Evolutionary conservation across 1,140 invertebrate species (phyloP).

Genomic region (Acromyrmex echinatior): DNA sequence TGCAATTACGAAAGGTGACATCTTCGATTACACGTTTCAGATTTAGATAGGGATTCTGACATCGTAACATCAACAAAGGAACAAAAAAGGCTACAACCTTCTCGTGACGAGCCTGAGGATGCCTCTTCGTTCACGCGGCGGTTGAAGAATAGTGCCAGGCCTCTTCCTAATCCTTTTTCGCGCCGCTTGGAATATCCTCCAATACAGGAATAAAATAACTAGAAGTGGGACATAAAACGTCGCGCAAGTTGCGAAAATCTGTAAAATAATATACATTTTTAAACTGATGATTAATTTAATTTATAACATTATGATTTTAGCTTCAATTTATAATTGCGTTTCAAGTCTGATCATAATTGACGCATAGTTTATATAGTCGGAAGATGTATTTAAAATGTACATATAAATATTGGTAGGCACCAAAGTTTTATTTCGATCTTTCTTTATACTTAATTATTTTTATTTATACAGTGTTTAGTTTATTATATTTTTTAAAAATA

Average conservation of each 20-base stretch:
- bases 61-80: background rate
- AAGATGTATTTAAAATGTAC: too few relatives aligned
- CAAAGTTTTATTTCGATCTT: too few relatives aligned
- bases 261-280: slow-evolving; percentile 82
- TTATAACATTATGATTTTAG: too few relatives aligned
- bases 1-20: slow-evolving; percentile 34
- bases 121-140: slow-evolving; percentile 82
- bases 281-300: too few relatives aligned
- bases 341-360: too few relatives aligned
- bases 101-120: slow-evolving; percentile 83
- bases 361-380: too few relatives aligned
- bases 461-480: too few relatives aligned
- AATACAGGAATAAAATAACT: slow-evolving; percentile 96
- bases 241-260: slow-evolving; percentile 94
- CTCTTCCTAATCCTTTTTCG: slow-evolving; percentile 92
- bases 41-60: background rate
- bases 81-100: slow-evolving; percentile 73
- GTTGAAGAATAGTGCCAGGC: slow-evolving; percentile 84
- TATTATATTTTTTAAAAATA: too few relatives aligned
- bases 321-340: too few relatives aligned
- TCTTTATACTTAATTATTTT: too few relatives aligned
- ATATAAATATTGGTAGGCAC: too few relatives aligned
- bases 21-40: slow-evolving; percentile 25
- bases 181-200: slow-evolving; percentile 96
- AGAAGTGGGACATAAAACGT: slow-evolving; percentile 97